Base-by-base conservation (phyloP, 2,888 invertebrate genomes). In the Dryomyza anilis region DNA sequence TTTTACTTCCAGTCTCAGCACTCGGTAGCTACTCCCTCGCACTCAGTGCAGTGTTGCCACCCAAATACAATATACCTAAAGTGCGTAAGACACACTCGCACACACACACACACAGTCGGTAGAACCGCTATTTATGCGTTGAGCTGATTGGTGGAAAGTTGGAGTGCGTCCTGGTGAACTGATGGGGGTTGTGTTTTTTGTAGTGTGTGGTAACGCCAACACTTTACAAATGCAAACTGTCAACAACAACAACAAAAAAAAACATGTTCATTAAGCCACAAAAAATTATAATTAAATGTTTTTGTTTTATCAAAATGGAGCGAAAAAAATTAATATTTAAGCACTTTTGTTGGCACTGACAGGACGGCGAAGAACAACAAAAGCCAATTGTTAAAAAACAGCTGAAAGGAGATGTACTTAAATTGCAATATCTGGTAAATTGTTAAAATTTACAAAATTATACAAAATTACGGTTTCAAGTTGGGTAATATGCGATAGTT, bases 121-220 rank as follows among this genome's bases (percentile, higher is more conserved):
- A 21, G n/a, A 48, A 46, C 12, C 7, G 39, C 39, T 29, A 57
- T 63, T 69, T 71, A 66, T 79, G 80, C 79, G 74, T 78, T 73
- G 68, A 74, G 77, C 78, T 78, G 79, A 79, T 79, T 79, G 79
- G 79, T 78, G 79, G 76, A 55, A 55, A 36, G n/a, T 46, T 46
- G 43, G 53, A 58, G 45, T 57, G 33, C 45, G 16, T 43, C 50
- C 36, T 59, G 59, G 43, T 36, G 52, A 5, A 30, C 30, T 61
- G 64, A 19, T 27, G 27, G 23, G 48, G 53, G 43, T 25, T n/a
- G 7, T 12, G 39, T 2, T 12, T n/a, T n/a, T 39, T 3, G 39
- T 39, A 23, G 48, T 48, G 23, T 48, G 48, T 12, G 23, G 7
- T 3, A 45, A 27, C 14, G 27, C 66, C 56, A 66, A 53, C 57